Evolutionary conservation across 1,140 invertebrate species (phyloP), one percentile per base, ranked within the genome.

Genomic region (Drosophila mojavensis): DNA sequence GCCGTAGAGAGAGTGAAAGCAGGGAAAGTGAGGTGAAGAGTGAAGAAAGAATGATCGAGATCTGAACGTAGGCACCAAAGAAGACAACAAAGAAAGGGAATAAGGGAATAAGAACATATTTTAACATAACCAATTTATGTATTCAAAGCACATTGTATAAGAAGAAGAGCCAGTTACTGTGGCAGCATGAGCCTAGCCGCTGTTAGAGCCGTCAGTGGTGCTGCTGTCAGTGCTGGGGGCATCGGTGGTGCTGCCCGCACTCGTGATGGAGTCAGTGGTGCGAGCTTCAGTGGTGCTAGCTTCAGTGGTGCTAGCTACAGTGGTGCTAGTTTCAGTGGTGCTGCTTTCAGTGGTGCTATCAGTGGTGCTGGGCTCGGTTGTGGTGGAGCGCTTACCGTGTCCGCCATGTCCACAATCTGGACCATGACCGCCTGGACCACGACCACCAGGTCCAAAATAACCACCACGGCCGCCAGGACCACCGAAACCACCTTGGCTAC

Each of bases 211-310:
- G 2, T n/a, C 55, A 30, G 51, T 53, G n/a, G n/a, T n/a, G n/a
- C n/a, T 17, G 17, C 17, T 17, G 17, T 24, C 20, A 5, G 56
- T 68, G 33, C 28, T 61, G 20, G 70, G 30, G 0, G 0, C 26
- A n/a, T 24, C 1, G 20, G 61, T 62, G n/a, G 70, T 62, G 48
- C 48, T 70, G 17, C 7, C 20, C 11, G 3, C 6, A 2, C 50
- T 58, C 36, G 45, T 72, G 33, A 28, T 61, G 10, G 70, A 20
- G 1, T 0, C 26, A n/a, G 61, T 62, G n/a, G 70, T 66, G 28
- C 55, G 54, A 1, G 43, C 11, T 1, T 17, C 36, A 13, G 41
- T 55, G 54, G 41, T 61, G 20, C 53, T 51, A 0, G 15, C 9
- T 47, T 1, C 55, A 7, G 60, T 71, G 10, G 55, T 67, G 33